Base-by-base conservation (phyloP, 2,888 invertebrate genomes). In the Odiellus spinosus region DNA sequence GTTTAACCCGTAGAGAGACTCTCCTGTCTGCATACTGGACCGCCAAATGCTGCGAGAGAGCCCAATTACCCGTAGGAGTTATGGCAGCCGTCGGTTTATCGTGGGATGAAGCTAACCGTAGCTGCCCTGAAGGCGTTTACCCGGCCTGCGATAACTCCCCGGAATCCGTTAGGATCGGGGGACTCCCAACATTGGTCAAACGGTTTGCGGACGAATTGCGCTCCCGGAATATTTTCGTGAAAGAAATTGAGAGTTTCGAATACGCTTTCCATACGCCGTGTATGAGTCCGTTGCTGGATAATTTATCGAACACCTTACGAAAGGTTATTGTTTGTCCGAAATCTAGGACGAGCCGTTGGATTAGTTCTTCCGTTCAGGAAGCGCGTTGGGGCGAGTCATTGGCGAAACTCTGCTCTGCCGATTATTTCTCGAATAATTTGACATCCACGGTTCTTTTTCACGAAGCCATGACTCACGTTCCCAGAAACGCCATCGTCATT, bases 1-100 rank as follows among this genome's bases (percentile, higher is more conserved):
- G 87, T 42, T 78, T 96, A 60, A 90, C 87, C 5, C 80, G 83
- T 1, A 91, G 91, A 64, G 93, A 98, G 70, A 82, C 91, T 0
- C 82, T 95, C 46, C 69, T 93, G 58, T 82, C 90, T 44, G 91
- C 71, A 15, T 72, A 70, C 59, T 69, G 68, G 63, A 62, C 95
- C 67, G 91, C 91, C 17, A 77, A 46, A 19, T 80, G 82, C 57
- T 80, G 88, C 58, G 66, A 78, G 56, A 83, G 85, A 59, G 78
- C 82, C 6, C 73, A 75, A 57, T 67, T 87, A 57, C 66, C 76
- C 4, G 68, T 72, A 12, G 55, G 54, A 32, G 61, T 56, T 14
- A 66, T 66, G 66, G 66, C 66, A n/a, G 66, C 65, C 14, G 61
- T 66, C 20, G 59, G 58, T 40, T 69, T 93, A 26, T 63, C 61